Evolutionary conservation across 2,113 vertebrate genomes (phyloP), one percentile per base, ranked within the genome.

Genomic region (Melanotaenia duboulayi): DNA sequence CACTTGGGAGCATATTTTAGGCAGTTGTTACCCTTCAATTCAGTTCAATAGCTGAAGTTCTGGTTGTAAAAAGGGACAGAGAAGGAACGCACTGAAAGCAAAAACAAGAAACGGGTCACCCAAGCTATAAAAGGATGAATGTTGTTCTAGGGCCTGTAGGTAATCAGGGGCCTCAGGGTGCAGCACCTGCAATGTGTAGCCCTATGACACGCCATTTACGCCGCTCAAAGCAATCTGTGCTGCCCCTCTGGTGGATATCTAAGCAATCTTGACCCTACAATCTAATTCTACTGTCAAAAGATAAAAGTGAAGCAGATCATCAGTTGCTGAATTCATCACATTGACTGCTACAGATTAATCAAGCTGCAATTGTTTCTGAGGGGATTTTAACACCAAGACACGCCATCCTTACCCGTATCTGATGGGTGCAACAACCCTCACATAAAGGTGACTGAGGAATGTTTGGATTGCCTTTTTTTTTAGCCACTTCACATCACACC

Each of bases 1-100:
- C 35, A 39, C 48, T 60, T 28, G 50, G 1, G 28, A 49, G 61
- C 9, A 8, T 71, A 4, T 55, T 74, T 78, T 17, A 60, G 60
- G 16, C 19, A 19, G 28, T 48, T 5, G n/a, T 48, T 17, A 63
- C 55, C 51, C 10, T 4, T 7, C 39, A 25, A 40, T 61, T 60
- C 46, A 37, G 24, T 76, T 20, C 50, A 6, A 20, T 4, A 12
- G 55, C 16, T 50, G 12, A 40, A 23, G 39, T 22, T 72, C 32
- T 35, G 8, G 1, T 7, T 9, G 1, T 35, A 35, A 35, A 35
- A 13, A 65, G 39, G 6, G 17, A 22, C 2, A 14, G 5, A 9
- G n/a, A 28, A 48, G 46, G 32, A 35, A 35, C 32, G 8, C 32
- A 35, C 4, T 35, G 32, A 35, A 35, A 7, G 5, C 32, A 42